These are phyloP conservation scores for Stegodyphus dumicola DNA, from an alignment of 1,140 invertebrate genomes.

Conservation along the genomic window DNA sequence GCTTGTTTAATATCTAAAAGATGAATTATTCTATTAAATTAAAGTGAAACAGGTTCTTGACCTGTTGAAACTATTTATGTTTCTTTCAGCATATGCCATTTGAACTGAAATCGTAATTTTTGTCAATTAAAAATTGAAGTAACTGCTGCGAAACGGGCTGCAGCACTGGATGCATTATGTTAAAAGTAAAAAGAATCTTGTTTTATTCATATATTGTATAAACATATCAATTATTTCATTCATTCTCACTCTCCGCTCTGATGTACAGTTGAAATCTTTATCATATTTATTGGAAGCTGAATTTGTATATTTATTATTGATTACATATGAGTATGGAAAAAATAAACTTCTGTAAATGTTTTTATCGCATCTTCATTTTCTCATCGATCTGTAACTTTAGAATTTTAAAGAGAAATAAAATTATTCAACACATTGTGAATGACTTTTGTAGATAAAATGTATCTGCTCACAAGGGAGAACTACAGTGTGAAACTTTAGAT, in stretches of 20 bases:
- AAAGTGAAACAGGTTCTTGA: no score
- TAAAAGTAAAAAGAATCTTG: neutral
- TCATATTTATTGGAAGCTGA: slow-evolving; percentile 47
- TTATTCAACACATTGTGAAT: slow-evolving; percentile 32
- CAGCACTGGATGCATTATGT: neutral
- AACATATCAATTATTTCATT: neutral
- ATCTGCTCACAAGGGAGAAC: no score
- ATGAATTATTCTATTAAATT: no score
- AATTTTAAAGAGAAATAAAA: slow-evolving; percentile 50
- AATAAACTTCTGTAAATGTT: slow-evolving; percentile 24
- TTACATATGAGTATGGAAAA: slow-evolving; percentile 38
- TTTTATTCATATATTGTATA: neutral
- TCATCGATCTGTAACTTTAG: slow-evolving; percentile 50
- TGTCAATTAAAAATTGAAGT: neutral
- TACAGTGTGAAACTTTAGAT: no score
- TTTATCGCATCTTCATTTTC: slow-evolving; percentile 9
- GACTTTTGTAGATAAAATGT: neutral
- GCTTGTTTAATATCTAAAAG: no score
- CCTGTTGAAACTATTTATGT: no score
- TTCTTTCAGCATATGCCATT: neutral
- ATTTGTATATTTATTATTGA: slow-evolving; percentile 55
- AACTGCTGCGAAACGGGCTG: neutral
- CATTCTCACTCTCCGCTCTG: neutral
- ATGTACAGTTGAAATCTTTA: slow-evolving; percentile 44
- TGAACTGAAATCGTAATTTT: neutral